Conservation (phyloP, 35 echinoderm and acorn worm species). For the Apostichopus parvimensis region DNA sequence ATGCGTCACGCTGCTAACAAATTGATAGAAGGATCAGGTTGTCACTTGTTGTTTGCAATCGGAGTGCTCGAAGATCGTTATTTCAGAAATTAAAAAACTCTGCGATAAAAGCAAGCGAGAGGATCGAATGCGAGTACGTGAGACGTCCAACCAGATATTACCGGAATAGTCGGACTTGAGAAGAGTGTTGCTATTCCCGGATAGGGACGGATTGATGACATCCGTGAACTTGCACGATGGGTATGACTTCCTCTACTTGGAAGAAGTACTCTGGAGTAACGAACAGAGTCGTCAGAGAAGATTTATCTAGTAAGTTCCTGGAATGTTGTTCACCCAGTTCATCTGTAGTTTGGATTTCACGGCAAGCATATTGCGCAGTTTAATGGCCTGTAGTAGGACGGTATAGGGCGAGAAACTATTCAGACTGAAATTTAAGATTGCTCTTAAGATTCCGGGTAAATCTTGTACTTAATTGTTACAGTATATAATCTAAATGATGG, state of each 20-base stretch:
- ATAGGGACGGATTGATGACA: slow-evolving; percentile 8
- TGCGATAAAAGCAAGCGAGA: background rate
- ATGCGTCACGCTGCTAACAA: slow-evolving; percentile 9
- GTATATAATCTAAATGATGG: too few species aligned
- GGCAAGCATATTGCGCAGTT: too few species aligned
- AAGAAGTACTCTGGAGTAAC: background rate
- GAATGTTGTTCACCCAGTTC: background rate
- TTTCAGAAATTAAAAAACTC: slow-evolving; percentile 38
- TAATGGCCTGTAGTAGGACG: too few species aligned
- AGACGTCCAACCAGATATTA: background rate
- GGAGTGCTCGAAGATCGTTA: slow-evolving; percentile 38
- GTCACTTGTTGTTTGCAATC: slow-evolving; percentile 49
- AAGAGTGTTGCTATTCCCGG: slow-evolving; percentile 10
- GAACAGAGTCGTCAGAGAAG: background rate
- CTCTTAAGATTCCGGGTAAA: too few species aligned
- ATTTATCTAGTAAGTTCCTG: background rate
- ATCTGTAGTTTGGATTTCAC: background rate
- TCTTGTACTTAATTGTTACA: too few species aligned
- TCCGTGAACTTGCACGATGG: slow-evolving; percentile 10
- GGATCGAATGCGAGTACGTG: background rate
- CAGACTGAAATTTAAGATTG: too few species aligned
- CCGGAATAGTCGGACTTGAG: background rate
- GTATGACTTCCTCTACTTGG: background rate
- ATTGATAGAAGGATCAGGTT: slow-evolving; percentile 39
- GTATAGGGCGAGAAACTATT: too few species aligned